These are phyloP conservation scores for Sclerurus mexicanus DNA, from an alignment of 2,113 vertebrate genomes.

Conservation along the genomic window DNA sequence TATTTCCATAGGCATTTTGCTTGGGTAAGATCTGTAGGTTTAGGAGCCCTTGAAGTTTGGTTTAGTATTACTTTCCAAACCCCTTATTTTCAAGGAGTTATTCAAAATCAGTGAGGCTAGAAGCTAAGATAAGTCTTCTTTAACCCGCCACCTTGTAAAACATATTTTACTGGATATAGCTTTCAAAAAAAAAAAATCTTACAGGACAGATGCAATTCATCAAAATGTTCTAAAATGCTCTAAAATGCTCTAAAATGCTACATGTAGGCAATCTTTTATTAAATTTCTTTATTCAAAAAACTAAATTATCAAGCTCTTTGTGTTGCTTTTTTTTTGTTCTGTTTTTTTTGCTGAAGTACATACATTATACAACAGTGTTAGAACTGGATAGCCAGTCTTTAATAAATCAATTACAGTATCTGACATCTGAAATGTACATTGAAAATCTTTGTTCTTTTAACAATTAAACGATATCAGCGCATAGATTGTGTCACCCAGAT, in stretches of 20 bases:
- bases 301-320: slow-evolving; percentile 67
- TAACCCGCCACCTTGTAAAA: slow-evolving; percentile 46
- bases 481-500: slow-evolving; percentile 71
- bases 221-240: slow-evolving; percentile 68
- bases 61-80: slow-evolving; percentile 63
- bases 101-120: slow-evolving; percentile 65
- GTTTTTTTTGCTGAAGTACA: slow-evolving; percentile 71
- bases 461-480: slow-evolving; percentile 76
- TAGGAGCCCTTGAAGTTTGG: slow-evolving; percentile 65
- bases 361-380: slow-evolving; percentile 78
- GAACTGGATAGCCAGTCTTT: slow-evolving; percentile 80
- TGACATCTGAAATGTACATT: slow-evolving; percentile 82
- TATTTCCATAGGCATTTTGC: background rate
- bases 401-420: slow-evolving; percentile 80
- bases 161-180: slow-evolving; percentile 55
- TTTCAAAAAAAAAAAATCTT: slow-evolving; percentile 58
- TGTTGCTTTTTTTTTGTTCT: slow-evolving; percentile 42
- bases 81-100: slow-evolving; percentile 64
- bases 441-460: slow-evolving; percentile 73
- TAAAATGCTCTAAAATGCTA: slow-evolving; percentile 80
- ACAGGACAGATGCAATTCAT: slow-evolving; percentile 65
- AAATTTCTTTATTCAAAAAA: slow-evolving; percentile 72
- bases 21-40: slow-evolving; percentile 44
- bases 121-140: slow-evolving; percentile 60
- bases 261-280: slow-evolving; percentile 76